Percentiles rank a stretch among this genome's conserved stretches.
Conservation (phyloP, 2,797 vertebrate species). For the Botia kubotai region DNA sequence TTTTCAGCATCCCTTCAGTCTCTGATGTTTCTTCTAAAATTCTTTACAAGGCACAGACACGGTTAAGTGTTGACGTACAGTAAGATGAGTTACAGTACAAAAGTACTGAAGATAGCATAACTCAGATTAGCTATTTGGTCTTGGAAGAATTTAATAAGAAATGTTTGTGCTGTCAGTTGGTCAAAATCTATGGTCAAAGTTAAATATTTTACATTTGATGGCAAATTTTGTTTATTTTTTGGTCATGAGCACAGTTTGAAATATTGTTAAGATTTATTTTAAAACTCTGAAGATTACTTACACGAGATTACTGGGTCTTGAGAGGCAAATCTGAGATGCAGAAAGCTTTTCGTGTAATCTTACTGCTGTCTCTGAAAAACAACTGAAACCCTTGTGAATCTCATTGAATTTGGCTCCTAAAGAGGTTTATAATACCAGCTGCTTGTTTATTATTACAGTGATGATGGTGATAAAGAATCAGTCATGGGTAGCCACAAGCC, state of each 20-base stretch:
- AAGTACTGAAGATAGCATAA: neutral
- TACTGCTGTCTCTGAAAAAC: neutral
- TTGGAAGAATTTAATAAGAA: neutral
- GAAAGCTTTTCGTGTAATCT: neutral
- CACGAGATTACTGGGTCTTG: neutral
- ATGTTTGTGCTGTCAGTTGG: neutral
- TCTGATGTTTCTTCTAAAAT: neutral
- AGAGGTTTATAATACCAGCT: neutral
- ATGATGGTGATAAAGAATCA: constrained; percentile 43
- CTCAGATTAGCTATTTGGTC: neutral
- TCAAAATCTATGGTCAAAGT: neutral
- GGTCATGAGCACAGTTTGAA: neutral
- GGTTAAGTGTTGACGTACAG: neutral
- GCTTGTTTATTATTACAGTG: neutral
- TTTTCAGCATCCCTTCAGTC: too few species aligned
- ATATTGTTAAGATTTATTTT: neutral
- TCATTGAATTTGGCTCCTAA: neutral
- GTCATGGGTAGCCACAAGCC: constrained; percentile 61
- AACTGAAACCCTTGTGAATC: neutral
- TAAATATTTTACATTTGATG: neutral
- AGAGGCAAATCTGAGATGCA: neutral
- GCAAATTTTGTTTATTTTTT: neutral
- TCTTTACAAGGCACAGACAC: neutral
- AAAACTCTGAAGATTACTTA: neutral
- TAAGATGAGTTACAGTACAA: neutral